Percentiles rank a stretch among this genome's conserved stretches.
These are phyloP conservation scores for Dynastes tityus DNA, from an alignment of 2,888 invertebrate genomes.

Conservation along the genomic window DNA sequence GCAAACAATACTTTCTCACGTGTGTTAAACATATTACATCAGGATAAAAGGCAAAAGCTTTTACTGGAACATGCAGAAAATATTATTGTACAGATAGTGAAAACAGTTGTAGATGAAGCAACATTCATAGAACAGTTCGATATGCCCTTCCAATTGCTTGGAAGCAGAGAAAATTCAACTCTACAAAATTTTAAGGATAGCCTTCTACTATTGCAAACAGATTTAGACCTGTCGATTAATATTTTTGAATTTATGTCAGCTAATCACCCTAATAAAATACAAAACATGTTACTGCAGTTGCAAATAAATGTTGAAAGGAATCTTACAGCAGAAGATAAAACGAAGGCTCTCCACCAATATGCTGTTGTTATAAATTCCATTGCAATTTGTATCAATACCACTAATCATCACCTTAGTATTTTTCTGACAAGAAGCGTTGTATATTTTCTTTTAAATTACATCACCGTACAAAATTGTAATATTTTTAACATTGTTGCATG, in stretches of 20 bases:
- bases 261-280: conserved; percentile 72
- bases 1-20: conserved; percentile 8
- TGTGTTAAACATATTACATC: conserved; percentile 61
- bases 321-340: conserved; percentile 72
- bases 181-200: conserved; percentile 68
- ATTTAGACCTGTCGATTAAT: conserved; percentile 40
- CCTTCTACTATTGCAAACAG: conserved; percentile 68
- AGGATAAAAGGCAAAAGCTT: conserved; percentile 59
- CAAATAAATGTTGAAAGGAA: conserved; percentile 71
- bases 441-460: conserved; percentile 73
- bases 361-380: conserved; percentile 71
- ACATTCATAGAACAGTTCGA: conserved; percentile 64
- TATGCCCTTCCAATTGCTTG: conserved; percentile 64
- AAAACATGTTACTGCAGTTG: conserved; percentile 73
- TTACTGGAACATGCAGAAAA: conserved; percentile 70
- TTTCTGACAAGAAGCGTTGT: conserved; percentile 75
- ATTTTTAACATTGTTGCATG: conserved; percentile 55
- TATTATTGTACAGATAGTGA: conserved; percentile 66
- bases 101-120: conserved; percentile 68
- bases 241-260: conserved; percentile 55
- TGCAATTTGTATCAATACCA: conserved; percentile 64
- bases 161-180: conserved; percentile 69
- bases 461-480: conserved; percentile 55
- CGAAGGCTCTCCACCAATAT: conserved; percentile 75
- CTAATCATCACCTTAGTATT: conserved; percentile 69